Base-by-base conservation (phyloP, 2,888 invertebrate genomes). In the Caenorhabditis sp. region DNA sequence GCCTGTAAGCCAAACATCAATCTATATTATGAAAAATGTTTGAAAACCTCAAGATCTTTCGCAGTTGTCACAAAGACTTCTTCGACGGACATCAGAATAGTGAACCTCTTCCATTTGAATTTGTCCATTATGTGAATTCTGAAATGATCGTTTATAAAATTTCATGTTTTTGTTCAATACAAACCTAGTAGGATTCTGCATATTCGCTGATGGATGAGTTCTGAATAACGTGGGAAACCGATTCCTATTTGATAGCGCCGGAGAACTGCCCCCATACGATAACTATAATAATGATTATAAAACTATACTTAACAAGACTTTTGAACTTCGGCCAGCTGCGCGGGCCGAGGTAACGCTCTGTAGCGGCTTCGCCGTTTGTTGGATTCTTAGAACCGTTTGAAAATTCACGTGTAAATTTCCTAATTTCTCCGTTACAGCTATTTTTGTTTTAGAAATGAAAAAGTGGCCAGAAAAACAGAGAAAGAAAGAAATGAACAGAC, bases 191-290 rank as follows among this genome's bases (percentile, higher is more conserved):
- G 88, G 88, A 76, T 88, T 88, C 91, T 99, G 98, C 62, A 99
- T 96, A 0, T 97, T 98, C 20, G 98, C 99, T 24, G 98, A 98
- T 2, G 99, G 99, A 91, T 99, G 99, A 0, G 99, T 99, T 66
- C 99, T 93, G 91, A 99, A 99, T 83, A 99, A 92, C 7, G 98
- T 99, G 15, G 97, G 97, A 90, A 99, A 99, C 61, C 99, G 93
- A 84, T 95, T 94, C 63, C 98, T 93, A 91, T 99, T 96, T 35
- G 98, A 98, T 61, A 99, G 91, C 4, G 99, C 99, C 7, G 99
- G 99, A 55, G 97, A 97, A 86, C 96, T 97, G 30, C 98, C 97
- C 50, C 99, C 99, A 90, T 99, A 99, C 89, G 98, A 98, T 35
- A 99, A 91, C 97, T 98, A 91, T 27, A 82, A 76, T 35, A 20